Percentiles rank a stretch among this genome's conserved stretches.
These are phyloP conservation scores for Ploceus nigricollis DNA, from an alignment of 2,113 vertebrate species.

Conservation along the genomic window DNA sequence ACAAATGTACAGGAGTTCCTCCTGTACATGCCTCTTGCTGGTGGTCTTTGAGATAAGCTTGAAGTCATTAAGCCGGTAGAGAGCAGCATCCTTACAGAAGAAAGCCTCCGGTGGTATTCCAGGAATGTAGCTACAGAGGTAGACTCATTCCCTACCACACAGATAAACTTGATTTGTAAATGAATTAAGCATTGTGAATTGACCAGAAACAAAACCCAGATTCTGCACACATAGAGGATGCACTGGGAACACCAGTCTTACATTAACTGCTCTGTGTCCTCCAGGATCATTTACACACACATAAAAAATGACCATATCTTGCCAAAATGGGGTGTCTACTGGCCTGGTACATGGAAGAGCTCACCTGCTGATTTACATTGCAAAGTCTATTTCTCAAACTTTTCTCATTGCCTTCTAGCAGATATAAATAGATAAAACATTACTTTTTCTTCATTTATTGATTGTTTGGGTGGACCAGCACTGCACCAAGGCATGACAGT, in stretches of 20 bases:
- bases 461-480: fast-evolving
- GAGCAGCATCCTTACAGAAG: neutral
- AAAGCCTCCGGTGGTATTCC: neutral
- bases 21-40: neutral
- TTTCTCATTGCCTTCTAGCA: neutral
- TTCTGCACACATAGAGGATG: neutral
- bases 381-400: neutral
- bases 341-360: neutral
- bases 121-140: neutral
- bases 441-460: neutral
- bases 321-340: neutral
- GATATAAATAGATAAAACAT: neutral
- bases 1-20: neutral
- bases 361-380: neutral
- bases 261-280: neutral
- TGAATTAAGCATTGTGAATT: neutral
- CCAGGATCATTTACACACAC: neutral
- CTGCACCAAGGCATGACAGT: neutral
- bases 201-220: neutral
- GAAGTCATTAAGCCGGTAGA: neutral
- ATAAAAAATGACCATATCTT: neutral
- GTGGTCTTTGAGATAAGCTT: neutral
- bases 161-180: neutral
- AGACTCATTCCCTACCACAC: neutral
- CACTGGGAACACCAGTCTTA: neutral